Conservation (phyloP, 37 sponge, comb jelly and placozoan species). For the Corticium candelabrum region DNA sequence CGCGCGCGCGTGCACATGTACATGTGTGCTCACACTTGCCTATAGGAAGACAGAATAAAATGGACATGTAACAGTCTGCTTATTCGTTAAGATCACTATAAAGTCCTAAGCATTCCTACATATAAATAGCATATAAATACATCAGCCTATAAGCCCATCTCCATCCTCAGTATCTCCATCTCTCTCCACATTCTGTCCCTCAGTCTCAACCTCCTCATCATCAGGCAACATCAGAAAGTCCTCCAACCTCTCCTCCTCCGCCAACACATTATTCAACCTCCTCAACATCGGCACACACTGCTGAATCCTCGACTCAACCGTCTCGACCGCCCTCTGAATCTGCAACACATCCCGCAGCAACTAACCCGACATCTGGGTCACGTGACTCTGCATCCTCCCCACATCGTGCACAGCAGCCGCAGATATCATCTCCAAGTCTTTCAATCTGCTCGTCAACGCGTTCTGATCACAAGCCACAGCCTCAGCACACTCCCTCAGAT, state of each 20-base stretch:
- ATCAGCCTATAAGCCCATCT: too few relatives aligned
- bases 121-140: too few relatives aligned
- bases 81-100: too few relatives aligned
- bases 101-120: too few relatives aligned
- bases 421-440: not conserved
- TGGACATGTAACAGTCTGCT: too few relatives aligned
- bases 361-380: not conserved
- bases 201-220: too few relatives aligned
- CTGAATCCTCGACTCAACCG: not conserved
- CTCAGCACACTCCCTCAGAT: constrained; percentile 1
- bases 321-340: not conserved
- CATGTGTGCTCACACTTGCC: too few relatives aligned
- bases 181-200: too few relatives aligned
- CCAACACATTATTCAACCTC: not conserved
- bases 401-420: not conserved
- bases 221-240: not conserved
- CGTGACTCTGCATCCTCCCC: not conserved
- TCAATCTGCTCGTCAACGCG: not conserved
- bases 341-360: not conserved
- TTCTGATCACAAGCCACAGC: constrained; percentile 1
- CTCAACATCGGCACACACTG: not conserved
- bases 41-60: too few relatives aligned
- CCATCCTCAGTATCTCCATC: too few relatives aligned
- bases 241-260: not conserved
- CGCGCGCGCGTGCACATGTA: too few relatives aligned